Conservation (phyloP, 37 sponge, comb jelly and placozoan species). For the Bolinopsis microptera region DNA sequence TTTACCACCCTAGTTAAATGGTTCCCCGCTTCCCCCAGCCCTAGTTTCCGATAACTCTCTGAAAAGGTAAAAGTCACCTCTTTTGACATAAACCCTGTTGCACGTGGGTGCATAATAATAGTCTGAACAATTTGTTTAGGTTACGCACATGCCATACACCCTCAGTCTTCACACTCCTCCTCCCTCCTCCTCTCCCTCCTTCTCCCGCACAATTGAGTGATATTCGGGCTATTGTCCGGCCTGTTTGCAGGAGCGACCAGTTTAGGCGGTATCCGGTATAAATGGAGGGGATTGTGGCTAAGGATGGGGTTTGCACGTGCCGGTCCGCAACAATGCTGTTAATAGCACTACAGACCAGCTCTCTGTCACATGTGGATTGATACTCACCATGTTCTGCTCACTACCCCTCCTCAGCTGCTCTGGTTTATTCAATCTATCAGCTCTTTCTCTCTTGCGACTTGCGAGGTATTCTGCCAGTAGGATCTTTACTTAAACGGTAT, state of each 20-base stretch:
- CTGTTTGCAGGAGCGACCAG: background rate
- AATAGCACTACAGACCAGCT: background rate
- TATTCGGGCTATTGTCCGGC: background rate
- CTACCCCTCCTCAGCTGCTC: background rate
- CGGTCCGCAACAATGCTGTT: background rate
- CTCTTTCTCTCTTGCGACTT: too few relatives aligned
- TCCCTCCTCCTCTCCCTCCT: background rate
- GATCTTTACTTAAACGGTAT: background rate
- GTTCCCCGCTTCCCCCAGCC: too few relatives aligned
- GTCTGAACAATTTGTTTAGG: background rate
- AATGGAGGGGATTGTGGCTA: background rate
- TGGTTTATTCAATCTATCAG: too few relatives aligned
- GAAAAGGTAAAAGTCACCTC: too few relatives aligned
- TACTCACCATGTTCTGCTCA: too few relatives aligned
- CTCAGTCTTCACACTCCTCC: background rate
- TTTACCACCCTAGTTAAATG: too few relatives aligned
- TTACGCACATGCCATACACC: background rate
- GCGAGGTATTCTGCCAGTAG: too few relatives aligned
- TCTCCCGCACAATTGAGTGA: background rate
- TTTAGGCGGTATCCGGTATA: background rate
- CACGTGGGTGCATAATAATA: too few relatives aligned
- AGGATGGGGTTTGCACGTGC: background rate
- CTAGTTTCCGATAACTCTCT: too few relatives aligned
- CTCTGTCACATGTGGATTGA: background rate
- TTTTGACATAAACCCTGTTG: too few relatives aligned